Percentiles rank a stretch among this genome's conserved stretches.
Conservation (phyloP, 2,888 invertebrate genomes). For the Dioctria rufipes region DNA sequence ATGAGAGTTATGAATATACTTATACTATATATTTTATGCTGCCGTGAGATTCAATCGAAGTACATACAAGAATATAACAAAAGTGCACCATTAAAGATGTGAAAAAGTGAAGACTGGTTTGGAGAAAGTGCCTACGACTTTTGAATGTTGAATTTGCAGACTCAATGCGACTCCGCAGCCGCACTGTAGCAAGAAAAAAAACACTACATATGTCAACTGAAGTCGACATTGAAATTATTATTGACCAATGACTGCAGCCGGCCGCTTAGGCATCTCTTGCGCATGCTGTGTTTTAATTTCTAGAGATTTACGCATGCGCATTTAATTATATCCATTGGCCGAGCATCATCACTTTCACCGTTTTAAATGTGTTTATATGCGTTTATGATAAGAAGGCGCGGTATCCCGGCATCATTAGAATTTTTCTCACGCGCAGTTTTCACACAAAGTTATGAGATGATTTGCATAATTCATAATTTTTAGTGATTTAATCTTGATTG, state of each 20-base stretch:
- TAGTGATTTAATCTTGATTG: no score
- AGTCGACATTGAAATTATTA: no score
- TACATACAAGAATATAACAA: neutral
- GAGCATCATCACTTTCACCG: neutral
- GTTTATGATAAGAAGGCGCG: neutral
- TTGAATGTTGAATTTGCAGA: constrained; percentile 4
- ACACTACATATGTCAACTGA: no score
- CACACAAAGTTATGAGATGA: neutral
- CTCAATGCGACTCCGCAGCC: neutral
- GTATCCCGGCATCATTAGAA: neutral
- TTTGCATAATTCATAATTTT: neutral
- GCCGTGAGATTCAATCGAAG: no score
- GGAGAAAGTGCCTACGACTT: constrained; percentile 22
- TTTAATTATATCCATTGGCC: neutral
- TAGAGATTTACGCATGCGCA: neutral
- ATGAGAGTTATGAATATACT: no score
- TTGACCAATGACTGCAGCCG: neutral
- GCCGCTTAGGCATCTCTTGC: neutral
- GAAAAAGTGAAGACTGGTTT: constrained; percentile 32
- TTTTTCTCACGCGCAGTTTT: neutral
- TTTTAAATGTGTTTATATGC: no score
- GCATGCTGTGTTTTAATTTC: neutral
- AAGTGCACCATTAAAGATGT: constrained; percentile 19
- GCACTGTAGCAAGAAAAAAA: no score
- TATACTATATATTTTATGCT: no score